Base-by-base conservation (phyloP, 2,888 invertebrate genomes). In the Kuschelorhynchus macadamiae region DNA sequence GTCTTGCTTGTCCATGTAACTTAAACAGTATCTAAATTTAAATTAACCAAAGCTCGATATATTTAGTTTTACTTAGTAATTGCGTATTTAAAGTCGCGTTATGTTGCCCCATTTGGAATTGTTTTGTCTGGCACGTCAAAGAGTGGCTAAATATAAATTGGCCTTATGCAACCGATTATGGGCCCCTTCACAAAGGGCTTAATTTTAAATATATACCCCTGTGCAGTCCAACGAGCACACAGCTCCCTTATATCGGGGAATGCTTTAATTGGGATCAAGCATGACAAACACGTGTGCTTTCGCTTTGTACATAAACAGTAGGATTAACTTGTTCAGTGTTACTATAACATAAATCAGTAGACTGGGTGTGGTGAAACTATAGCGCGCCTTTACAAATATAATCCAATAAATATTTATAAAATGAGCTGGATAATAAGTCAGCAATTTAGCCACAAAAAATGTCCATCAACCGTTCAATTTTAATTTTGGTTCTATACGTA, bases 81-180 rank as follows among this genome's bases (percentile, higher is more conserved):
- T n/a, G n/a, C n/a, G n/a, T n/a, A n/a, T n/a, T n/a, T n/a, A n/a
- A n/a, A n/a, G n/a, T n/a, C n/a, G n/a, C 25, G 25, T 25, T 25
- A 25, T 25, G 7, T 25, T 25, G 25, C 4, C 25, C 30, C 30
- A 30, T 30, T 30, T 30, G 30, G 30, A 18, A 30, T 52, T 52
- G 52, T 52, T 52, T 52, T 52, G 52, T 52, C 52, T 52, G 25
- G 16, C 20, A 36, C 14, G 36, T 32, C 49, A 32, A 20, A 33
- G 52, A 52, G 32, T 52, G 17, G 52, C 36, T 36, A 52, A 41
- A 46, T 46, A 57, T 57, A 46, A 57, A 57, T 57, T 57, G 32
- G 33, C 33, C 32, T 44, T 46, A 16, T 12, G 46, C 14, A 11
- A 12, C 44, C 32, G 56, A 56, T 56, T 57, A 57, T 44, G 17